Percentiles rank a stretch among this genome's conserved stretches.
Conservation (phyloP, 2,888 invertebrate species). For the Mechanitis messenoides region DNA sequence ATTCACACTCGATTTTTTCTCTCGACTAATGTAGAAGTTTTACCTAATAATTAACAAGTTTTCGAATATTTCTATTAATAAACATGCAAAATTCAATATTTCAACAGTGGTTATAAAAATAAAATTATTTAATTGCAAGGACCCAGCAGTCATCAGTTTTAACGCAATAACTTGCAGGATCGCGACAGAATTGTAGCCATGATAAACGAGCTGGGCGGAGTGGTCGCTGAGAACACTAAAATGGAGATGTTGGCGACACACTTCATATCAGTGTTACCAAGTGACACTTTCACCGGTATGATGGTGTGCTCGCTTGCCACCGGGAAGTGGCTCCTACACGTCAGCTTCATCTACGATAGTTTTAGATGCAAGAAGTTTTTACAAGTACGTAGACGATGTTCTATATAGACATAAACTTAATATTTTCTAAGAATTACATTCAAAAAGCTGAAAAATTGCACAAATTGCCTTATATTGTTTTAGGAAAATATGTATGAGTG, state of each 20-base stretch:
- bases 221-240: slow-evolving; percentile 69
- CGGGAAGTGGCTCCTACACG: slow-evolving; percentile 65
- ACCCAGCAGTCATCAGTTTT: too few relatives aligned
- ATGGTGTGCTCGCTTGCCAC: slow-evolving; percentile 70
- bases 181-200: slow-evolving; percentile 61
- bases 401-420: too few relatives aligned
- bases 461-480: slow-evolving; percentile 13
- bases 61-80: too few relatives aligned
- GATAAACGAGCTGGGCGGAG: slow-evolving; percentile 66
- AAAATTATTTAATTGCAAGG: too few relatives aligned
- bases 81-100: too few relatives aligned
- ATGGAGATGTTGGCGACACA: slow-evolving; percentile 73
- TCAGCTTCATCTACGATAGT: slow-evolving; percentile 66
- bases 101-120: too few relatives aligned
- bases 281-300: slow-evolving; percentile 68
- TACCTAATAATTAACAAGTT: too few relatives aligned
- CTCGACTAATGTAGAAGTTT: too few relatives aligned
- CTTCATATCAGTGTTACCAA: slow-evolving; percentile 61
- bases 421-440: too few relatives aligned
- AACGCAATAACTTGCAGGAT: slow-evolving; percentile 41
- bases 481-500: slow-evolving; percentile 70
- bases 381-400: slow-evolving; percentile 38
- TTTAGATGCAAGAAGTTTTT: slow-evolving; percentile 67
- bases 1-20: too few relatives aligned
- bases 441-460: too few relatives aligned